Percentiles rank a stretch among this genome's conserved stretches.
Evolutionary conservation across 2,888 invertebrate species (phyloP).

Genomic region (Aproaerema taeniolella): DNA sequence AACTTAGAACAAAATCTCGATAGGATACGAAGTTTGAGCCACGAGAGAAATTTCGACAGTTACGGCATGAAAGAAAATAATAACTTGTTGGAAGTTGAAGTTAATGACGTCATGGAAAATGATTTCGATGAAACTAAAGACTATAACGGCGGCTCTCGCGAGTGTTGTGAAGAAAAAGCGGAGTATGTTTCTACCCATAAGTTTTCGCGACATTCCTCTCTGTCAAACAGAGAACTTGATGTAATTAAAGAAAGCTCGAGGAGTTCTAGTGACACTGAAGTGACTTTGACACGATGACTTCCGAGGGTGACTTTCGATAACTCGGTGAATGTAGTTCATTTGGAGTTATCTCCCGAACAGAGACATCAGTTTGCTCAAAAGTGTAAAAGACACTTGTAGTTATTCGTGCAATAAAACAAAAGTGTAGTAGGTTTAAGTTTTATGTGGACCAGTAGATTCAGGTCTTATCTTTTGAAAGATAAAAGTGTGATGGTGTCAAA

Average conservation of each 20-base stretch:
- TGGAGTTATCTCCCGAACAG: slow-evolving; percentile 47
- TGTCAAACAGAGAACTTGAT: slow-evolving; percentile 70
- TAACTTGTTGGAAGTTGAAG: slow-evolving; percentile 66
- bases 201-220: slow-evolving; percentile 66
- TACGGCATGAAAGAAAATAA: slow-evolving; percentile 56
- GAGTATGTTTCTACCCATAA: slow-evolving; percentile 58
- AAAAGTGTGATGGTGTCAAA: not conserved
- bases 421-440: slow-evolving; percentile 14
- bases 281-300: slow-evolving; percentile 73
- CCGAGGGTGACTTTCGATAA: slow-evolving; percentile 67
- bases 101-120: slow-evolving; percentile 54
- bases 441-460: slow-evolving; percentile 48
- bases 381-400: slow-evolving; percentile 43
- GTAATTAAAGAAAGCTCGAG: slow-evolving; percentile 73
- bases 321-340: slow-evolving; percentile 61
- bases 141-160: slow-evolving; percentile 46
- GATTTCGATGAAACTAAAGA: slow-evolving; percentile 61
- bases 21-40: slow-evolving; percentile 68
- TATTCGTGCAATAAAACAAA: slow-evolving; percentile 31
- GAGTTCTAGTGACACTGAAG: slow-evolving; percentile 74
- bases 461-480: slow-evolving; percentile 41
- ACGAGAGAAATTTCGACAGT: slow-evolving; percentile 56
- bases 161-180: slow-evolving; percentile 61
- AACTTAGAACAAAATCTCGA: slow-evolving; percentile 68
- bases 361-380: slow-evolving; percentile 40